Conservation (phyloP, 1,140 invertebrate species). For the Papilio aristodemus region DNA sequence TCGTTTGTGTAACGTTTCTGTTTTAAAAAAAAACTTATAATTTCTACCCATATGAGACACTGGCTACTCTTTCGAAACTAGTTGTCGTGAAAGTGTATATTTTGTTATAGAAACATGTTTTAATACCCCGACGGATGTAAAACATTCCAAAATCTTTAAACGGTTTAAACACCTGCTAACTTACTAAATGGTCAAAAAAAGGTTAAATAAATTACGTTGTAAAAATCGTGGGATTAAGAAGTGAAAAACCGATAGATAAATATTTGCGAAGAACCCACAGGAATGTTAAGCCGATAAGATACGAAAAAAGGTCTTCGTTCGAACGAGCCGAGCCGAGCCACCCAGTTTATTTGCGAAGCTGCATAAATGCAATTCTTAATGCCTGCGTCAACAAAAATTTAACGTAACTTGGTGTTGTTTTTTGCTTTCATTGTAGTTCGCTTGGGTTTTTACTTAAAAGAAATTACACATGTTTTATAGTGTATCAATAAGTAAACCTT, state of each 20-base stretch:
- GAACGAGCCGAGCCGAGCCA: conserved; percentile 9
- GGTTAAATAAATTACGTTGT: conserved; percentile 6
- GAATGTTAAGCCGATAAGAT: conserved; percentile 27
- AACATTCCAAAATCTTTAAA: background rate
- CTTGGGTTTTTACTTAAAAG: background rate
- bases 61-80: background rate
- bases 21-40: too few species aligned
- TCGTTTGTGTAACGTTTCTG: too few species aligned
- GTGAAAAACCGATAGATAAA: conserved; percentile 31
- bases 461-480: too few species aligned
- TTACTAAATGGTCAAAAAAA: background rate
- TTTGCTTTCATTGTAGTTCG: background rate
- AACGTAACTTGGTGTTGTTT: background rate
- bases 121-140: background rate
- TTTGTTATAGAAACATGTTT: background rate
- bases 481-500: too few species aligned
- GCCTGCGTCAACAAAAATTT: conserved; percentile 6
- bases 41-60: too few species aligned
- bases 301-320: conserved; percentile 28
- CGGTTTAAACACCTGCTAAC: background rate
- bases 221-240: conserved; percentile 2
- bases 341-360: conserved; percentile 27
- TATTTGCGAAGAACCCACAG: conserved; percentile 26
- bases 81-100: background rate
- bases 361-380: conserved; percentile 22